Evolutionary conservation across 1,140 invertebrate genomes (phyloP), one percentile per base, ranked within the genome.

Genomic region (Lasaia peninsularis): DNA sequence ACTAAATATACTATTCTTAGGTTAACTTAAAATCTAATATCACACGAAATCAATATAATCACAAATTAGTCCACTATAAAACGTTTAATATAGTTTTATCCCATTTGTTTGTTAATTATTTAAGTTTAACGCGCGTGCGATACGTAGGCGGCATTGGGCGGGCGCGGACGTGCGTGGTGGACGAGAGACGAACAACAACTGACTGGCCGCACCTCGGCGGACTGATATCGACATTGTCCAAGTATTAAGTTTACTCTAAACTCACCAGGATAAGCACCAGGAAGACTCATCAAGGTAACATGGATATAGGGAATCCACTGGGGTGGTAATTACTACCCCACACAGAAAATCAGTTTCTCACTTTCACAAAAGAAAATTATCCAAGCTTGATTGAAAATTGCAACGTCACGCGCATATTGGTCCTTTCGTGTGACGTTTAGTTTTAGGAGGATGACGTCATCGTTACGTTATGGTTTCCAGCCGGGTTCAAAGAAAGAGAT

Each of bases 61-160:
- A 58, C 61, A 54, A 57, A 34, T 24, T 37, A 54, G 48, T 58
- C 44, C 61, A 62, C 60, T 60, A 1, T 20, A 37, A 32, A 40
- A 37, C 31, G 34, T 21, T 52, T 33, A 48, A 18, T 57, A 31
- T 54, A 35, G 52, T 62, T 57, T 66, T 67, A 67, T 67, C 65
- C 65, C 65, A 67, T 67, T 63, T 67, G 65, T 63, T 49, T 58
- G 1, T 2, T 58, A 35, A 18, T 59, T 60, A 64, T 65, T 75
- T 75, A 40, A 75, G 71, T 66, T 76, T 76, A 40, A 75, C 75
- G 50, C 71, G 68, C 14, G 63, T 54, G 24, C 67, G 63, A 48
- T 55, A 64, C 2, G 56, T 58, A 53, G 57, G 69, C 65, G 63
- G 62, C 71, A 74, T 72, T 66, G 69, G 58, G 62, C 57, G 60